A percentile compares a stretch with the other conserved stretches of the same genome.
Evolutionary conservation across 1,140 invertebrate genomes (phyloP).

Genomic region (Hyphantria cunea): DNA sequence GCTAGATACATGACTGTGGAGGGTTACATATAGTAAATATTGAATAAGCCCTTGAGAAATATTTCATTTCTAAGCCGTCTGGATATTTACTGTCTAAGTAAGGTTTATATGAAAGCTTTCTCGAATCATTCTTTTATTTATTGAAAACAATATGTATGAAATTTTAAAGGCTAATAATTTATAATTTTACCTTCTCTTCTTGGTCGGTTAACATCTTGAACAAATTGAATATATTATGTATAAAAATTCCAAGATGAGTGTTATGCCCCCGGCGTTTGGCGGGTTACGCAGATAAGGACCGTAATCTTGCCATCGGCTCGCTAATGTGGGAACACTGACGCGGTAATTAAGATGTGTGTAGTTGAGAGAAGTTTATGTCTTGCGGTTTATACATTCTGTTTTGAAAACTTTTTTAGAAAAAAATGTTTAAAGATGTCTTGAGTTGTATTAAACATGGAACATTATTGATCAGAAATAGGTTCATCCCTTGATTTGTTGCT

Average conservation of each 20-base stretch:
- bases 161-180: too few species aligned
- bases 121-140: too few species aligned
- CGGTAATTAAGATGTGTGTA: slow-evolving; percentile 4
- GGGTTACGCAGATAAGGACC: slow-evolving; percentile 45
- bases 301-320: slow-evolving; percentile 44
- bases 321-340: slow-evolving; percentile 17
- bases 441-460: not conserved
- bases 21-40: too few species aligned
- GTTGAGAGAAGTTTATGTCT: not conserved
- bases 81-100: too few species aligned
- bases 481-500: too few species aligned
- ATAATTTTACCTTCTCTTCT: too few species aligned
- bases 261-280: slow-evolving; percentile 40
- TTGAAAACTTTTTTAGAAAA: not conserved
- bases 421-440: too few species aligned
- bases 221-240: slow-evolving; percentile 1
- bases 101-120: too few species aligned
- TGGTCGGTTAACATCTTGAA: not conserved
- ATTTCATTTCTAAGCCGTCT: too few species aligned
- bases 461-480: not conserved
- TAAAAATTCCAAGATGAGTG: slow-evolving; percentile 27
- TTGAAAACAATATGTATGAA: too few species aligned
- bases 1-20: too few species aligned
- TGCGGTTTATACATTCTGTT: not conserved
- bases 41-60: too few species aligned